phyloP scores from a whole-genome alignment of 2,113 vertebrate species.

The Porphyrio hochstetteri region DNA sequence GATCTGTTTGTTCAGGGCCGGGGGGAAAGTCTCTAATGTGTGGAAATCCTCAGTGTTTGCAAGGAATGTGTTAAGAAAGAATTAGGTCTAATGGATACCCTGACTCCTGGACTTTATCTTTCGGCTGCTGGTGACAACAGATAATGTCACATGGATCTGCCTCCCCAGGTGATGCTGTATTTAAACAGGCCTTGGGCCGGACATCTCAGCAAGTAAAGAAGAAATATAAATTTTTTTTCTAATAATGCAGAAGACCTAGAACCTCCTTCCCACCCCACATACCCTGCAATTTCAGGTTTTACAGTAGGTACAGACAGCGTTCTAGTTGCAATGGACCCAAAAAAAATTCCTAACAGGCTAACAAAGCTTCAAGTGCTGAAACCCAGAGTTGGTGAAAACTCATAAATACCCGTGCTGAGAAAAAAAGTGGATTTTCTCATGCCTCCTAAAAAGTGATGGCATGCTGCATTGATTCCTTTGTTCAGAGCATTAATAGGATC shows the following conservation, averaged over 20 bases:
- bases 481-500: neutral
- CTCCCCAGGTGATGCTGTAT: neutral
- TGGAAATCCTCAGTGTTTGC: neutral
- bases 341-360: neutral
- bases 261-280: neutral
- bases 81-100: neutral
- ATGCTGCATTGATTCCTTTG: neutral
- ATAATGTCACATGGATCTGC: neutral
- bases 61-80: neutral
- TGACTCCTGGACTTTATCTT: neutral
- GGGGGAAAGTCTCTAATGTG: neutral
- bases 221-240: accelerated
- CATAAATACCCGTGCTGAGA: neutral
- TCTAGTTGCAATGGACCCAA: neutral
- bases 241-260: neutral
- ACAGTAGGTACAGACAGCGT: neutral
- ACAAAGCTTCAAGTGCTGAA: neutral
- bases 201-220: neutral
- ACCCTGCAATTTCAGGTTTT: neutral
- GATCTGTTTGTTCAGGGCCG: neutral
- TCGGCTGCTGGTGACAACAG: neutral
- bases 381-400: neutral
- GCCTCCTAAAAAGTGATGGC: neutral
- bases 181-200: neutral
- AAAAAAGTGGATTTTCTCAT: neutral